Base-by-base conservation (phyloP, 2,888 invertebrate genomes). In the Lamproptera curius region DNA sequence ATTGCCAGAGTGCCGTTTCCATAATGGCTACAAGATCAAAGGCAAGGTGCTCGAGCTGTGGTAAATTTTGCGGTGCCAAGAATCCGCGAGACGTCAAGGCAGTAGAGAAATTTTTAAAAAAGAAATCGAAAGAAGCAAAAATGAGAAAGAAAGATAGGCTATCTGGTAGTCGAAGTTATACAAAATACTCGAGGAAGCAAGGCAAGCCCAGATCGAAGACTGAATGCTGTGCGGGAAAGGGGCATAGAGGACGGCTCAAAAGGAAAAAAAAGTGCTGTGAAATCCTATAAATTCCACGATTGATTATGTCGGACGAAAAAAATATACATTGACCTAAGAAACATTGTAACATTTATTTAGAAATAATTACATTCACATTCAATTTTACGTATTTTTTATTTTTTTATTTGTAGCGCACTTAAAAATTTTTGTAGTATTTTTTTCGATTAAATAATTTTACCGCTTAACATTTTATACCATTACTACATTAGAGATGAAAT, bases 1-100 rank as follows among this genome's bases (percentile, higher is more conserved):
- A 78, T 2, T 86, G 86, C 55, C 65, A 46, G 40, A 86, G 86
- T 53, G 86, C 86, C 1, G 73, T 70, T 1, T 85, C 86, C 10
- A 82, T 85, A 15, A 68, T 86, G 74, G 55, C 74, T 9, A 77
- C 79, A 2, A 70, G 63, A 51, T 70, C 80, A 1, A 76, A 58
- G 50, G n/a, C 68, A n/a, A 58, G 49, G 54, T 85, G 84, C 54
- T 42, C 50, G 6, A 62, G 53, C 14, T 83, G 85, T 47, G 69
- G 72, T 8, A 78, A 70, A 59, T 69, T 57, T 43, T 67, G 62
- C 51, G 51, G 63, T 16, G 16, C 48, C 4, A 43, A 57, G 8
- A 48, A 68, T 33, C 62, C 70, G 0, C 66, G 67, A 48, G 76
- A 61, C 13, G 59, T 60, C 0, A 17, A 54, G 5, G 52, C 54